A percentile compares a stretch with the other conserved stretches of the same genome.
Conservation (phyloP, 2,797 vertebrate genomes). For the Scarus forsteni region DNA sequence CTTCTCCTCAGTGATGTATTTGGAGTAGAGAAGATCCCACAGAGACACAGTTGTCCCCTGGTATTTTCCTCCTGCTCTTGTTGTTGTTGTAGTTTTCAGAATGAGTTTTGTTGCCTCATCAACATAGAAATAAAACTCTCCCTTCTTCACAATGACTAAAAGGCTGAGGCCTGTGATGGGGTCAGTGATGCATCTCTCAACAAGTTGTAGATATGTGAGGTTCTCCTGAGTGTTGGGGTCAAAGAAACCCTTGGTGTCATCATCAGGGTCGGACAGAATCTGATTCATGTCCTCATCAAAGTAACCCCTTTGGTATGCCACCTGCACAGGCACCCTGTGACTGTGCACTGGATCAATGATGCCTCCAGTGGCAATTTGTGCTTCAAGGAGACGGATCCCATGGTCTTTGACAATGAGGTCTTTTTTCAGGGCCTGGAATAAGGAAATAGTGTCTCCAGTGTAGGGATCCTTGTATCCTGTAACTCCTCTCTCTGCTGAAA, state of each 20-base stretch:
- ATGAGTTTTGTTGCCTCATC: conserved; percentile 82
- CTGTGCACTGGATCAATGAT: conserved; percentile 75
- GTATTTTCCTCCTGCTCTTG: neutral
- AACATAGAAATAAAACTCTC: conserved; percentile 83
- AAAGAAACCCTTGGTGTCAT: conserved; percentile 89
- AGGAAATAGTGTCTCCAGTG: conserved; percentile 80
- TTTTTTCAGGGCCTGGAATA: conserved; percentile 78
- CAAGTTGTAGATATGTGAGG: conserved; percentile 88
- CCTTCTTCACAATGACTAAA: conserved; percentile 83
- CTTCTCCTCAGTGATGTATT: conserved; percentile 2
- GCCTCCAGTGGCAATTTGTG: conserved; percentile 78
- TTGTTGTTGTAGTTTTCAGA: conserved; percentile 70
- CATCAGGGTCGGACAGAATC: conserved; percentile 79
- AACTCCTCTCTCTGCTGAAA: conserved; percentile 77
- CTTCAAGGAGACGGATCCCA: conserved; percentile 79
- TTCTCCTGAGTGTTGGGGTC: conserved; percentile 90
- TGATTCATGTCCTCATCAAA: conserved; percentile 84
- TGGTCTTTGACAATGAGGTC: conserved; percentile 76
- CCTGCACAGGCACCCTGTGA: conserved; percentile 73
- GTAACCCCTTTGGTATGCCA: conserved; percentile 73
- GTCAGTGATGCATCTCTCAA: conserved; percentile 86
- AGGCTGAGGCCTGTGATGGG: conserved; percentile 83
- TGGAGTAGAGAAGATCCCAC: neutral
- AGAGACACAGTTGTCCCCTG: conserved; percentile 1
- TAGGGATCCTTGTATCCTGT: conserved; percentile 78